Base-by-base conservation (phyloP, 2,888 invertebrate genomes). In the Crioceris asparagi region DNA sequence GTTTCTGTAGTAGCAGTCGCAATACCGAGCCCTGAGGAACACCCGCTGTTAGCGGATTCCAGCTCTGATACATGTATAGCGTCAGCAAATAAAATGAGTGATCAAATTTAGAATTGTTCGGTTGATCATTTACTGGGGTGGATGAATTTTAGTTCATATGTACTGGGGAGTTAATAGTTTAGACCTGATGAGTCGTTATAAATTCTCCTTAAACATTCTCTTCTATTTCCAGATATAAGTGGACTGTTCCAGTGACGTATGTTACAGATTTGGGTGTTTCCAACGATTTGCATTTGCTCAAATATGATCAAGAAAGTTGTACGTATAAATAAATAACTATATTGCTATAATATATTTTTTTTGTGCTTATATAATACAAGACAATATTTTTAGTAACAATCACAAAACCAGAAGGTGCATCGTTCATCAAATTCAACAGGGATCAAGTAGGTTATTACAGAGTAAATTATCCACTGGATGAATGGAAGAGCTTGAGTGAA, bases 371-470 rank as follows among this genome's bases (percentile, higher is more conserved):
- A n/a, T n/a, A n/a, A n/a, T n/a, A n/a, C n/a, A n/a, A n/a, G n/a
- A n/a, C n/a, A n/a, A n/a, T n/a, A n/a, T 32, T 54, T 66, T 17
- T 56, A 78, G 77, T 78, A n/a, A 66, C 56, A 30, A 56, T 83
- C n/a, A 62, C 62, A 1, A 54, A 70, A 8, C 54, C 65, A 8
- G 59, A 61, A 27, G 57, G 61, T 6, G 63, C 65, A 1, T 66
- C 67, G 1, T 88, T 85, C 83, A 62, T 91, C 10, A 93, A 93
- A 66, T 71, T 93, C 37, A 94, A 94, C 61, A 75, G 75, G 42
- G 72, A 83, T 46, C 86, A 91, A 70, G 70, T 81, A 8, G 92
- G 93, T 0, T 93, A 82, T 61, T 94, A 88, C 61, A 72, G 90
- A 39, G 87, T 93, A 0, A 90, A 88, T 57, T 93, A 94, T 57